Base-by-base conservation (phyloP, 2,888 invertebrate species). In the Hypsopygia costalis region DNA sequence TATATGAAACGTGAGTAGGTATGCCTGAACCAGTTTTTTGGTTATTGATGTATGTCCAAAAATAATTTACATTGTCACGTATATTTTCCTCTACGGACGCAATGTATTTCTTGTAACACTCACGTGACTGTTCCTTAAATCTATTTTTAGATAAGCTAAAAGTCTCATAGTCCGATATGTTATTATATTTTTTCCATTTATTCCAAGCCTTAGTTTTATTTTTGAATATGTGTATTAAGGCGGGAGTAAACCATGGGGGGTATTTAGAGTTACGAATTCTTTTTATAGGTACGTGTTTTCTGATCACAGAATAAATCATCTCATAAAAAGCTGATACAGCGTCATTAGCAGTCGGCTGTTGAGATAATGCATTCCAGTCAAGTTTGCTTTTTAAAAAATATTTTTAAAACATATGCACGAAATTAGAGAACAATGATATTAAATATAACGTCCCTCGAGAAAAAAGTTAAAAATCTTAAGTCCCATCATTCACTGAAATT, bases 51-150 rank as follows among this genome's bases (percentile, higher is more conserved):
- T 35, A 44, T n/a, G 12, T 36, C 44, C 43, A 44, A 11, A 50
- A 50, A 10, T 36, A 33, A 37, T 49, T 51, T 1, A 49, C 33
- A 34, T 51, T 44, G 11, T 25, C 39, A 4, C 35, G 11, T 8
- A 49, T 37, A 27, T 30, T 41, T 21, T 39, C 20, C 33, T 51
- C 46, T 3, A 48, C 39, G 10, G 22, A 27, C 8, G 8, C 22
- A 1, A 44, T 35, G 11, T 51, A 51, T 2, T 11, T 34, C 6
- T 12, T 10, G 40, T 38, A 49, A 32, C 44, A 45, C 7, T 21
- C 35, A 0, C 34, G 11, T 25, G 34, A 44, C 31, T 46, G 39
- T 0, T 8, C 8, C 25, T 48, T 46, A 34, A 53, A 53, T 6
- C 34, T 16, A 8, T 39, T 31, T 28, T 49, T 39, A 20, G 11